Percentiles rank a stretch among this genome's conserved stretches.
Evolutionary conservation across 2,113 vertebrate species (phyloP).

Genomic region (Galemys pyrenaicus): DNA sequence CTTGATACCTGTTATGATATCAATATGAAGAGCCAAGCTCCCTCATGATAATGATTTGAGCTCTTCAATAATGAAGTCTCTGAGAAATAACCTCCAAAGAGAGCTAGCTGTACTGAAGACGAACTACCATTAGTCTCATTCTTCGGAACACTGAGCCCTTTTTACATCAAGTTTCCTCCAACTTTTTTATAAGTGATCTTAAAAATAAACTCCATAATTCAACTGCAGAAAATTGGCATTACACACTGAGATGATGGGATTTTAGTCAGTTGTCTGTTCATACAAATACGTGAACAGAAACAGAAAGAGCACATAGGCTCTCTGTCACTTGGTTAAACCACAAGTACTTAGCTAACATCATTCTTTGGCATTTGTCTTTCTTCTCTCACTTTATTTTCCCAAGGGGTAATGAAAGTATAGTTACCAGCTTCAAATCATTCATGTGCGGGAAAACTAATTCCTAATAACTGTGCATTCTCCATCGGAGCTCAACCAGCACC

Average conservation of each 20-base stretch:
- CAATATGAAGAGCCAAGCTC: not conserved
- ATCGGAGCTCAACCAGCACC: not conserved
- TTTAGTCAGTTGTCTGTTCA: slow-evolving; percentile 49
- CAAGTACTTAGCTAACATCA: slow-evolving; percentile 69
- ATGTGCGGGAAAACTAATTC: slow-evolving; percentile 40
- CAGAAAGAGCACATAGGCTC: slow-evolving; percentile 44
- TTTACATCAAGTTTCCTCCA: slow-evolving; percentile 59
- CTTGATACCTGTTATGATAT: not conserved
- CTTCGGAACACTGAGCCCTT: not conserved
- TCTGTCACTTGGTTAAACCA: slow-evolving; percentile 62
- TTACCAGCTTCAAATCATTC: slow-evolving; percentile 71
- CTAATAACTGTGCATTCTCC: slow-evolving; percentile 34
- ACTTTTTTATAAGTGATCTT: slow-evolving; percentile 62
- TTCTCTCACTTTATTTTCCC: slow-evolving; percentile 68
- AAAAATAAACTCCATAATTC: slow-evolving; percentile 62
- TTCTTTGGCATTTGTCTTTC: slow-evolving; percentile 64
- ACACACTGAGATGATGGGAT: slow-evolving; percentile 3
- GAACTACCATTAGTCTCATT: not conserved
- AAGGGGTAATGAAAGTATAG: slow-evolving; percentile 70
- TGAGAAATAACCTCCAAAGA: not conserved
- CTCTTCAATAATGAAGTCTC: not conserved
- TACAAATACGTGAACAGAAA: slow-evolving; percentile 49
- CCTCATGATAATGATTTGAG: not conserved
- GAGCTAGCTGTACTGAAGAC: not conserved
- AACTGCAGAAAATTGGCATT: not conserved